Percentiles rank a stretch among this genome's conserved stretches.
Evolutionary conservation across 2,888 invertebrate genomes (phyloP).

Genomic region (Ochropleura leucogaster): DNA sequence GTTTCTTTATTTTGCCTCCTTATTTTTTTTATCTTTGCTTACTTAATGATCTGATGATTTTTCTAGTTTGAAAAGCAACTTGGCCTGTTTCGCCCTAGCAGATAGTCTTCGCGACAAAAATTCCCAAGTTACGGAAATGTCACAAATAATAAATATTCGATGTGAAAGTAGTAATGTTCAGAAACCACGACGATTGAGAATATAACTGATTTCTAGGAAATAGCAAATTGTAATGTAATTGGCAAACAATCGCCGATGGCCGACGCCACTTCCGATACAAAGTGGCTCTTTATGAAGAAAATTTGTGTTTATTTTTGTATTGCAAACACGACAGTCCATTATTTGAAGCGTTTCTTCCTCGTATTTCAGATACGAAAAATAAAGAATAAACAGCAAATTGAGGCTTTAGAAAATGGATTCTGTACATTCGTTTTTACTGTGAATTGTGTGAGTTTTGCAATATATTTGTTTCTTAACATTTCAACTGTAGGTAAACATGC

Average conservation of each 20-base stretch:
- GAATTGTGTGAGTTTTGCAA: not conserved
- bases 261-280: constrained; percentile 28
- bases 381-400: constrained; percentile 31
- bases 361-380: constrained; percentile 42
- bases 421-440: constrained; percentile 14
- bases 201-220: constrained; percentile 20
- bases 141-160: constrained; percentile 29
- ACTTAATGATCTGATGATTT: not conserved
- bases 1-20: not conserved
- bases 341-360: constrained; percentile 33
- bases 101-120: not conserved
- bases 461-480: not conserved
- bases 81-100: not conserved
- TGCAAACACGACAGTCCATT: constrained; percentile 34
- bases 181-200: constrained; percentile 15
- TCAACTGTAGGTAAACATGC: too few relatives aligned
- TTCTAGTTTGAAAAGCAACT: not conserved
- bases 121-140: not conserved
- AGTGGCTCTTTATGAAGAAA: constrained; percentile 33
- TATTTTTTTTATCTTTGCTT: not conserved
- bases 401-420: constrained; percentile 27
- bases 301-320: constrained; percentile 42
- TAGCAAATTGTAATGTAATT: constrained; percentile 47
- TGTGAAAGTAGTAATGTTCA: constrained; percentile 17
- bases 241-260: constrained; percentile 10